Percentiles rank a stretch among this genome's conserved stretches.
phyloP scores from a whole-genome alignment of 2,888 invertebrate genomes.

The Penaeus monodon region DNA sequence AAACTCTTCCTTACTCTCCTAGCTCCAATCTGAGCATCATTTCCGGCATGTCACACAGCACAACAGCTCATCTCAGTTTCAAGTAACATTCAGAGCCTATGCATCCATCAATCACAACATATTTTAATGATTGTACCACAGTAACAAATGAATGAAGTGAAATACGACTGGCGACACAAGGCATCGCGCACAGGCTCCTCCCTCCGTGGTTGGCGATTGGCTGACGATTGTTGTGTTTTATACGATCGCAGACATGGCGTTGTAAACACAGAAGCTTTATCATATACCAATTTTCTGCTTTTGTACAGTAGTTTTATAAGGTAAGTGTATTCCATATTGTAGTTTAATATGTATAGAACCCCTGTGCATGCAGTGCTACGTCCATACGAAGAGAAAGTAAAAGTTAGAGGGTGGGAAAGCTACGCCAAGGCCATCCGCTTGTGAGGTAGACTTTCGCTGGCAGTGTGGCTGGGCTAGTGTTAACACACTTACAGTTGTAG shows the following conservation, averaged over 20 bases:
- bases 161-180: slow-evolving; percentile 17
- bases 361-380: slow-evolving; percentile 33
- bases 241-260: slow-evolving; percentile 58
- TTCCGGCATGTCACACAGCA: too few relatives aligned
- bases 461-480: slow-evolving; percentile 38
- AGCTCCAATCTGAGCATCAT: too few relatives aligned
- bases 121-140: too few relatives aligned
- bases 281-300: slow-evolving; percentile 58
- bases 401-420: slow-evolving; percentile 53
- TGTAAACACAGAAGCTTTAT: slow-evolving; percentile 56
- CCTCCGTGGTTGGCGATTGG: slow-evolving; percentile 49
- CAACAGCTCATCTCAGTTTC: too few relatives aligned
- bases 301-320: slow-evolving; percentile 60
- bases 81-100: too few relatives aligned
- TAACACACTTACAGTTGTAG: slow-evolving; percentile 44
- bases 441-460: slow-evolving; percentile 50
- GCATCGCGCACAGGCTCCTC: slow-evolving; percentile 38
- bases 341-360: slow-evolving; percentile 29
- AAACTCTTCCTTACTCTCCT: not conserved
- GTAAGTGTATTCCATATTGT: slow-evolving; percentile 38
- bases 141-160: slow-evolving; percentile 38
- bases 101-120: too few relatives aligned
- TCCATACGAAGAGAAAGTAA: slow-evolving; percentile 47
- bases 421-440: slow-evolving; percentile 47
- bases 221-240: slow-evolving; percentile 55